These are phyloP conservation scores for Diploscapter pachys DNA, from an alignment of 1,140 invertebrate genomes.

Conservation along the genomic window DNA sequence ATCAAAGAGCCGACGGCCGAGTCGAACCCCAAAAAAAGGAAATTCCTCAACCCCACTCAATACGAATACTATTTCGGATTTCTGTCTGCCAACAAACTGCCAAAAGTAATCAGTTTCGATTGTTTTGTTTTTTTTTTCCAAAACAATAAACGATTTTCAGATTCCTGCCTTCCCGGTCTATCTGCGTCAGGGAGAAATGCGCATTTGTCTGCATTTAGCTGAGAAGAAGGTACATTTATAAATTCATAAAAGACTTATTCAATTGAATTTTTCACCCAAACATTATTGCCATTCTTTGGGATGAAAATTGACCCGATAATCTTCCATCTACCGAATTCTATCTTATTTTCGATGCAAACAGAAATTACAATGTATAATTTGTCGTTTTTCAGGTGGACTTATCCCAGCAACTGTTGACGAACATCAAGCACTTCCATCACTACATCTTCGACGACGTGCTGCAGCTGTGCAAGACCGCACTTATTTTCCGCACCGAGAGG, in stretches of 20 bases:
- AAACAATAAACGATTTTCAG: slow-evolving; percentile 63
- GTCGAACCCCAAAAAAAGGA: slow-evolving; percentile 85
- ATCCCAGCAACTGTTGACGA: slow-evolving; percentile 68
- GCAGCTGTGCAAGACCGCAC: slow-evolving; percentile 74
- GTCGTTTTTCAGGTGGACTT: slow-evolving; percentile 63
- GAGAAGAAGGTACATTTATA: slow-evolving; percentile 49
- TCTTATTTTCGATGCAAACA: neutral
- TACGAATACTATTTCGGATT: slow-evolving; percentile 84
- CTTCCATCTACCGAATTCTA: too few relatives aligned
- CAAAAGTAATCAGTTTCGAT: slow-evolving; percentile 65
- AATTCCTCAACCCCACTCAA: slow-evolving; percentile 85
- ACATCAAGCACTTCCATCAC: slow-evolving; percentile 76
- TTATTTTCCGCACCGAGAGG: slow-evolving; percentile 9
- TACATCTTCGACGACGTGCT: slow-evolving; percentile 88
- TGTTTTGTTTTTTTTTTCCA: too few relatives aligned
- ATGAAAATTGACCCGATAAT: too few relatives aligned
- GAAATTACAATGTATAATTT: neutral
- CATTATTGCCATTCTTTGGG: too few relatives aligned
- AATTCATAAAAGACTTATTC: too few relatives aligned
- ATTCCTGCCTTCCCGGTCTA: slow-evolving; percentile 94
- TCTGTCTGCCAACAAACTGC: slow-evolving; percentile 75
- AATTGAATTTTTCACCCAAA: too few relatives aligned
- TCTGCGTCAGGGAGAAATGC: slow-evolving; percentile 91
- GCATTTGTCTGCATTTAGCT: slow-evolving; percentile 70
- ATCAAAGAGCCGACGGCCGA: slow-evolving; percentile 90